phyloP scores from a whole-genome alignment of 2,113 vertebrate species.

The Dromaius novaehollandiae region DNA sequence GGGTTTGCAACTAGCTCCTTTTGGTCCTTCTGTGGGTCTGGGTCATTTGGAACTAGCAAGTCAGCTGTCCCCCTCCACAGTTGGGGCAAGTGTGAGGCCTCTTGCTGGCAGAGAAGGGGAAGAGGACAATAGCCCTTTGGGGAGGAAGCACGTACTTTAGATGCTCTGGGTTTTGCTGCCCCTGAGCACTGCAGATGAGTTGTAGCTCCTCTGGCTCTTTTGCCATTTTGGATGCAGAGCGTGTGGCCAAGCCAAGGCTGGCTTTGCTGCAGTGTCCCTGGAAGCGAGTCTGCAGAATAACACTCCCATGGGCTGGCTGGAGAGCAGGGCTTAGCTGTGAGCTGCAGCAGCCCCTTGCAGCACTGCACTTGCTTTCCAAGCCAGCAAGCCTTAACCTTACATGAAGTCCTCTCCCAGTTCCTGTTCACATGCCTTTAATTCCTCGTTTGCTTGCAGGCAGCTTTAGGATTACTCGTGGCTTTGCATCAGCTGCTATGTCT shows the following conservation, averaged over 20 bases:
- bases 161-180: background rate
- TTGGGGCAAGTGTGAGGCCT: background rate
- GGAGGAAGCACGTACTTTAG: background rate
- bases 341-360: background rate
- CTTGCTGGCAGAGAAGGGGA: background rate
- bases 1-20: background rate
- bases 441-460: background rate
- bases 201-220: background rate
- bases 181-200: background rate
- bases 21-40: background rate
- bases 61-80: background rate
- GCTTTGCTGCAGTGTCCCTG: background rate
- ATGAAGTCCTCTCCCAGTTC: background rate
- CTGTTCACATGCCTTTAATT: constrained; percentile 1
- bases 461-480: constrained; percentile 34
- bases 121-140: background rate
- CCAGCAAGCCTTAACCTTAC: background rate
- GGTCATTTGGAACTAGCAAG: background rate
- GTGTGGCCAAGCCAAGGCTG: background rate
- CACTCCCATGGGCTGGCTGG: background rate
- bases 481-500: constrained; percentile 11
- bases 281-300: background rate
- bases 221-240: background rate
- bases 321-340: background rate
- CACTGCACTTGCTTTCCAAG: background rate